phyloP scores from a whole-genome alignment of 1,140 invertebrate species.

The Drosophila simulans region DNA sequence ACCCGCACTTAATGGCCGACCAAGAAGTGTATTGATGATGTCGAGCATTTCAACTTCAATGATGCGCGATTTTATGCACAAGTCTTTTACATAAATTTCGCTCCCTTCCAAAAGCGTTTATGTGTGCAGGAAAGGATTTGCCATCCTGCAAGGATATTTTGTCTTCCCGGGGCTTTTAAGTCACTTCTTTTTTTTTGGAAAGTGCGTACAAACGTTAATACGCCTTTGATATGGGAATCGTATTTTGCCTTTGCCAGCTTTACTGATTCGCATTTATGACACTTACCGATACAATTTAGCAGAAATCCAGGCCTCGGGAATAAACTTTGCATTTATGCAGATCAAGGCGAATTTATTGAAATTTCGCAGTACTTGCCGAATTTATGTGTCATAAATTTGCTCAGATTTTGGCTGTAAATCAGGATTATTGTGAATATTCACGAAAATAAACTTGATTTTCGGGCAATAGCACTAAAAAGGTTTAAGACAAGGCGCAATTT shows the following conservation, averaged over 20 bases:
- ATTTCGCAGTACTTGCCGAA: constrained; percentile 41
- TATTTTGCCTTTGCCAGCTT: constrained; percentile 13
- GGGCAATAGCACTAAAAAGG: not conserved
- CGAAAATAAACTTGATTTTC: constrained; percentile 3
- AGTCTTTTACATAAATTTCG: constrained; percentile 82
- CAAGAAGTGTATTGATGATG: constrained; percentile 75
- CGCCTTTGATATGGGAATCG: constrained; percentile 49
- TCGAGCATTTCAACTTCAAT: constrained; percentile 78
- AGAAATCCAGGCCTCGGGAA: constrained; percentile 20
- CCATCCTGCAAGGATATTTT: constrained; percentile 19
- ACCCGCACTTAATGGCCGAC: constrained; percentile 37
- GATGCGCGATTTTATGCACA: constrained; percentile 82
- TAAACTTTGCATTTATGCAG: constrained; percentile 55
- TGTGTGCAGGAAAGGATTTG: constrained; percentile 77
- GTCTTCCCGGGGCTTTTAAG: constrained; percentile 48
- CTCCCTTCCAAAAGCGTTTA: constrained; percentile 54
- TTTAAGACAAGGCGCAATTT: not conserved
- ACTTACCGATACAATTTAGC: constrained; percentile 74
- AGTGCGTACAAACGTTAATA: constrained; percentile 76
- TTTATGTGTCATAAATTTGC: constrained; percentile 62
- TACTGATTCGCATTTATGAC: constrained; percentile 69
- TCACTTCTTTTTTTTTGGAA: constrained; percentile 40
- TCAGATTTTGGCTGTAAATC: constrained; percentile 45
- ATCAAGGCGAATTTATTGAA: constrained; percentile 70
- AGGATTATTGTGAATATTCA: not conserved